Evolutionary conservation across 2,113 vertebrate genomes (phyloP), one percentile per base, ranked within the genome.

Genomic region (Xiphophorus couchianus): DNA sequence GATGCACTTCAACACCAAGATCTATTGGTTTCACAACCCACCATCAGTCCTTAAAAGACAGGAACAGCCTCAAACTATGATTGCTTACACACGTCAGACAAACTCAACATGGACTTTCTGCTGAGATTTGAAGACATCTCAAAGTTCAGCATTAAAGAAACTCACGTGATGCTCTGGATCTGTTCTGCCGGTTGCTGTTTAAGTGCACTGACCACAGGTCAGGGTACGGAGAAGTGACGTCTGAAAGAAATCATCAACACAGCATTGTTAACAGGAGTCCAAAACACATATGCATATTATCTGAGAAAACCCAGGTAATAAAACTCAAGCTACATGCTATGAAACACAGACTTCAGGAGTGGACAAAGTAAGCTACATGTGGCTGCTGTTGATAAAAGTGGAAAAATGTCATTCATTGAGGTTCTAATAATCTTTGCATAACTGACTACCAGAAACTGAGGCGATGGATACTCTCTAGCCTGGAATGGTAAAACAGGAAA

Each of bases 161-260:
- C 93, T 94, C 94, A 99, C 98, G 94, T 95, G 96, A 95, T 74
- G 94, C 95, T 92, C 96, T 95, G 85, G 95, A 98, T 76, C 96
- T 96, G 92, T 97, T 98, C 94, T 98, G 96, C 31, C 97, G 94
- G 70, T 97, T 98, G 82, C 94, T 98, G 97, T 75, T 98, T 42
- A 42, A 15, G 13, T 42, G 39, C 13, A 42, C 39, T 1, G 39
- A 97, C 19, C 97, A 98, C 62, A 99, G 95, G 0, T 96, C 98
- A 25, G 98, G 98, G 77, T 97, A 98, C 74, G 96, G 97, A 69
- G 96, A 96, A 62, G 95, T 96, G 31, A 97, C 96, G 89, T 98
- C 98, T 98, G 88, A 76, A 42, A 81, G 80, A 83, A 86, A 87
- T 72, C 69, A 83, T 27, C 30, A 22, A 77, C 65, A 83, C 69